These are phyloP conservation scores for Lepas anatifera DNA, from an alignment of 2,888 invertebrate species.

Conservation along the genomic window DNA sequence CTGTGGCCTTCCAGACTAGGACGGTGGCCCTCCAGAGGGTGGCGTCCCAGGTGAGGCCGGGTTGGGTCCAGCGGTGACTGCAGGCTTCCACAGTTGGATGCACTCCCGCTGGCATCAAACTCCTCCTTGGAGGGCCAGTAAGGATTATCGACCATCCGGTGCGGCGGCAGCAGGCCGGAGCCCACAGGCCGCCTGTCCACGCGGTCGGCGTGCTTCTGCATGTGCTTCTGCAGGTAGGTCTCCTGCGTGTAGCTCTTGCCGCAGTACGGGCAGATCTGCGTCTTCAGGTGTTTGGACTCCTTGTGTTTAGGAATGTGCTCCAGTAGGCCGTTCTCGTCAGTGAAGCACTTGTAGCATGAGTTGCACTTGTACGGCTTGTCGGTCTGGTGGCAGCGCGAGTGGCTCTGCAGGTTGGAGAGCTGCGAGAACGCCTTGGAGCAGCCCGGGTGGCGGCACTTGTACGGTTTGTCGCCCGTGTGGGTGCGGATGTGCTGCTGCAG, in stretches of 20 bases:
- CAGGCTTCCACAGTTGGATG: too few species aligned
- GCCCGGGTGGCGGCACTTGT: slow-evolving; percentile 91
- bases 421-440: slow-evolving; percentile 99
- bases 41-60: background rate
- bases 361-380: slow-evolving; percentile 99
- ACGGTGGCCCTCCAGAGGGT: background rate
- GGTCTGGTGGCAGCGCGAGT: slow-evolving; percentile 98
- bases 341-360: slow-evolving; percentile 99
- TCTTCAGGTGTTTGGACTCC: slow-evolving; percentile 97
- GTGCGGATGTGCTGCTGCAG: slow-evolving; percentile 99
- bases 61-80: background rate
- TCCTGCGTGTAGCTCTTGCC: slow-evolving; percentile 99
- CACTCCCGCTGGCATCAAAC: background rate
- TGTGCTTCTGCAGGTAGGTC: slow-evolving; percentile 96
- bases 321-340: slow-evolving; percentile 88
- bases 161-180: background rate
- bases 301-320: slow-evolving; percentile 99
- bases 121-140: slow-evolving; percentile 8
- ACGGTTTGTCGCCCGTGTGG: slow-evolving; percentile 98
- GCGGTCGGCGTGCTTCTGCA: slow-evolving; percentile 95
- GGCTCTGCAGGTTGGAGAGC: slow-evolving; percentile 96
- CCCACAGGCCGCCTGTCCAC: slow-evolving; percentile 32
- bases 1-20: too few species aligned
- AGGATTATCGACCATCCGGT: background rate
- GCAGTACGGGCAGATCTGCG: slow-evolving; percentile 98